A percentile compares a stretch with the other conserved stretches of the same genome.
These are phyloP conservation scores for Lutjanus argentimaculatus DNA, from an alignment of 2,797 vertebrate species.

Conservation along the genomic window DNA sequence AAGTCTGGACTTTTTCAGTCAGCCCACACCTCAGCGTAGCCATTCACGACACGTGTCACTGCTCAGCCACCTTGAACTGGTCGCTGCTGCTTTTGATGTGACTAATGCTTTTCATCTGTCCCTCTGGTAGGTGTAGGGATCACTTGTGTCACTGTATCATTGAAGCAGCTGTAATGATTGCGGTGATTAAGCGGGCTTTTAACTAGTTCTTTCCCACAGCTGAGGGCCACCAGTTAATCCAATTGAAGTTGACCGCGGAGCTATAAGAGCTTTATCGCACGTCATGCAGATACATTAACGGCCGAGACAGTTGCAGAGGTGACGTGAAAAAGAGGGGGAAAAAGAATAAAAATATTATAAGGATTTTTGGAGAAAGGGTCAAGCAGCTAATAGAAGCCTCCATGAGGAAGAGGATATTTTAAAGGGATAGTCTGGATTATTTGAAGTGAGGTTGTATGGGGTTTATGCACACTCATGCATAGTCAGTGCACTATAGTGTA, in stretches of 20 bases:
- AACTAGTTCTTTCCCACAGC: conserved; percentile 34
- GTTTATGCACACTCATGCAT: too few species aligned
- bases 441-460: too few species aligned
- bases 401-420: neutral
- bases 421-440: neutral
- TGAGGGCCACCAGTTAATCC: conserved; percentile 1
- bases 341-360: neutral
- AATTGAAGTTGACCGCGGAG: neutral
- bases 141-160: conserved; percentile 40
- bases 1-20: conserved; percentile 3
- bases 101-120: conserved; percentile 56
- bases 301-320: neutral
- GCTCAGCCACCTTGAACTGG: conserved; percentile 44
- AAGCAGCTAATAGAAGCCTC: neutral
- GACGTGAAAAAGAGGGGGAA: neutral
- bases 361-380: conserved; percentile 2
- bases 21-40: neutral
- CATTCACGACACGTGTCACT: conserved; percentile 11
- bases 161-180: conserved; percentile 46
- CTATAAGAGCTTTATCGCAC: neutral
- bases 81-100: conserved; percentile 38
- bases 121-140: conserved; percentile 39
- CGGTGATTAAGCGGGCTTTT: conserved; percentile 48
- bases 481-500: too few species aligned
- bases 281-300: neutral